Base-by-base conservation (phyloP, 2,888 invertebrate species). In the Volucella inflata region DNA sequence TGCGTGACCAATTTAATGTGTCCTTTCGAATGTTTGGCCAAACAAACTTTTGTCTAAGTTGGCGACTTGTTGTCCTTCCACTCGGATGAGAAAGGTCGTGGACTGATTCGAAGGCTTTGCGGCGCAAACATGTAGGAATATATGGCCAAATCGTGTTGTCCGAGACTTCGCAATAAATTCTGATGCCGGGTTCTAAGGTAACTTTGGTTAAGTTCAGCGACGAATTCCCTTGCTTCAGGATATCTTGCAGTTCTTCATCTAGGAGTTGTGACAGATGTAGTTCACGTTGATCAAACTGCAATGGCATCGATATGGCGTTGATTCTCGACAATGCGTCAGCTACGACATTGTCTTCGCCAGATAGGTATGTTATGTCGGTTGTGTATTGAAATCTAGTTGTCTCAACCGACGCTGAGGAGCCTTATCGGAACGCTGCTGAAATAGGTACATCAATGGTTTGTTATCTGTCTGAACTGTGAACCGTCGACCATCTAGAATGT, bases 271-370 rank as follows among this genome's bases (percentile, higher is more conserved):
- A 21, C 21, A 30, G 30, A 14, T 16, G 48, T 14, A 48, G 48
- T n/a, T 48, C 48, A 48, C 16, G 14, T n/a, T 14, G 16, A 14
- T 53, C 53, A 10, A 53, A 10, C 30, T 53, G 17, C n/a, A 12
- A 12, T 12, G 67, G 59, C 67, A 76, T 67, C 0, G 14, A n/a
- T 14, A 76, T 59, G 14, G 59, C 67, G 21, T 59, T 44, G 11
- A 74, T 11, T 10, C 53, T 30, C 1, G 64, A 75, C 1, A 75
- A 46, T n/a, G 55, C 30, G 21, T 65, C 57, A 11, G 57, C 64
- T 6, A 64, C 64, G 14, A n/a, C 6, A 17, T 74, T 74, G 1
- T 53, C 74, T 17, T 53, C 17, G 38, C 50, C 51, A 9, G 51
- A 8, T 16, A 50, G 6, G 11, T 67, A 67, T 1, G 21, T n/a